These are phyloP conservation scores for Pogonocherus hispidulus DNA, from an alignment of 2,888 invertebrate genomes.

Conservation along the genomic window DNA sequence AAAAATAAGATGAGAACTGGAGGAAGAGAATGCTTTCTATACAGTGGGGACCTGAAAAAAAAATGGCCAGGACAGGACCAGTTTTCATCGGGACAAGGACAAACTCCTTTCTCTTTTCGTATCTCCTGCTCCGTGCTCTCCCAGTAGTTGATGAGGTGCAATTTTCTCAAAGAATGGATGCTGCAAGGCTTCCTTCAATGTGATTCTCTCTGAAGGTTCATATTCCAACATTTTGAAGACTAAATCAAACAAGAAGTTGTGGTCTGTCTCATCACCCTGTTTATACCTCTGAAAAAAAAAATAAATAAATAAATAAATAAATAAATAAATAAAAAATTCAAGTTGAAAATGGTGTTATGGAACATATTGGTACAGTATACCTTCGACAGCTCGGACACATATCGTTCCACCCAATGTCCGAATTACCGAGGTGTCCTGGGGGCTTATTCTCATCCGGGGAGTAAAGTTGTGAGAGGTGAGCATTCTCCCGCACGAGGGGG, in stretches of 20 bases:
- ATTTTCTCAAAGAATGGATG: slow-evolving; percentile 95
- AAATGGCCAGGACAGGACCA: slow-evolving; percentile 11
- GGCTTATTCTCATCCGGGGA: no score
- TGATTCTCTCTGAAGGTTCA: slow-evolving; percentile 92
- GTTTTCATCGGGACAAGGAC: slow-evolving; percentile 79
- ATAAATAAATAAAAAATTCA: no score
- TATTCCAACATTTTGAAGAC: slow-evolving; percentile 97
- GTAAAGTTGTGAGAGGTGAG: no score
- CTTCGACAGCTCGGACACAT: no score
- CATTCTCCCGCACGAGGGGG: no score
- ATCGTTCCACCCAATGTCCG: no score
- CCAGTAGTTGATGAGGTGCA: slow-evolving; percentile 82
- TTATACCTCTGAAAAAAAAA: slow-evolving; percentile 84
- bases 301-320: slow-evolving; percentile 16
- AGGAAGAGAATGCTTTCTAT: slow-evolving; percentile 21
- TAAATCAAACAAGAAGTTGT: slow-evolving; percentile 94
- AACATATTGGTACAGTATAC: no score
- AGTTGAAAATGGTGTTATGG: no score
- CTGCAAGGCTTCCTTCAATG: slow-evolving; percentile 87
- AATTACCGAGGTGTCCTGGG: no score
- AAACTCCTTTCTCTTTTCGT: slow-evolving; percentile 77
- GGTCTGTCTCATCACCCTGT: slow-evolving; percentile 89
- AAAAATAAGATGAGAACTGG: slow-evolving; percentile 27
- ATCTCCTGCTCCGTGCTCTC: slow-evolving; percentile 71
- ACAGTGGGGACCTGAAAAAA: slow-evolving; percentile 12